A percentile compares a stretch with the other conserved stretches of the same genome.
These are phyloP conservation scores for Prunella fulvescens DNA, from an alignment of 2,113 vertebrate species.

Conservation along the genomic window DNA sequence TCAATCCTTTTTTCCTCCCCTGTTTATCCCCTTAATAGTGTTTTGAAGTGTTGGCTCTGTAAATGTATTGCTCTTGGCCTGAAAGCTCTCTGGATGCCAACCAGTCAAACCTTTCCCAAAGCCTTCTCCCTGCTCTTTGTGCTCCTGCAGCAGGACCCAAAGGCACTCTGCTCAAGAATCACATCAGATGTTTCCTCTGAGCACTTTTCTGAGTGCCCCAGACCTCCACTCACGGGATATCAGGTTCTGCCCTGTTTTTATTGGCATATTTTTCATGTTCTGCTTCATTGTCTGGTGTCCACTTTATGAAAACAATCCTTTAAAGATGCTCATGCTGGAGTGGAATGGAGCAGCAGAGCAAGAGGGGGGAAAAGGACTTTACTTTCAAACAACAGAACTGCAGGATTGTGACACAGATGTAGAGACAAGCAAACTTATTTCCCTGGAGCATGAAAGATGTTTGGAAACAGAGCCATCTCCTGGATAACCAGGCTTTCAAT, in stretches of 20 bases:
- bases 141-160: background rate
- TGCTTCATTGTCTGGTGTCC: constrained; percentile 6
- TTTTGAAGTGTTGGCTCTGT: background rate
- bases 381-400: background rate
- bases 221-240: background rate
- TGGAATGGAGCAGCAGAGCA: background rate
- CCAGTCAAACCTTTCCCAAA: background rate
- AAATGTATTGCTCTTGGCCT: background rate
- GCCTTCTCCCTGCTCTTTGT: background rate
- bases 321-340: background rate
- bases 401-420: background rate
- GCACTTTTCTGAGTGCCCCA: background rate
- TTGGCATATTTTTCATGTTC: constrained; percentile 41
- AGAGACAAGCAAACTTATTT: constrained; percentile 3
- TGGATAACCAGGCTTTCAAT: constrained; percentile 51
- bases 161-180: background rate
- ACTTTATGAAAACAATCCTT: constrained; percentile 64
- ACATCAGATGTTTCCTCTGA: background rate
- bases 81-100: constrained; percentile 2
- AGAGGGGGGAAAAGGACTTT: background rate
- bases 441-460: constrained; percentile 24
- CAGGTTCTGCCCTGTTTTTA: constrained; percentile 37
- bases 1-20: background rate
- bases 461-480: constrained; percentile 63
- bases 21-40: background rate